A percentile compares a stretch with the other conserved stretches of the same genome.
These are phyloP conservation scores for Anastrepha ludens DNA, from an alignment of 1,140 invertebrate species.

Conservation along the genomic window DNA sequence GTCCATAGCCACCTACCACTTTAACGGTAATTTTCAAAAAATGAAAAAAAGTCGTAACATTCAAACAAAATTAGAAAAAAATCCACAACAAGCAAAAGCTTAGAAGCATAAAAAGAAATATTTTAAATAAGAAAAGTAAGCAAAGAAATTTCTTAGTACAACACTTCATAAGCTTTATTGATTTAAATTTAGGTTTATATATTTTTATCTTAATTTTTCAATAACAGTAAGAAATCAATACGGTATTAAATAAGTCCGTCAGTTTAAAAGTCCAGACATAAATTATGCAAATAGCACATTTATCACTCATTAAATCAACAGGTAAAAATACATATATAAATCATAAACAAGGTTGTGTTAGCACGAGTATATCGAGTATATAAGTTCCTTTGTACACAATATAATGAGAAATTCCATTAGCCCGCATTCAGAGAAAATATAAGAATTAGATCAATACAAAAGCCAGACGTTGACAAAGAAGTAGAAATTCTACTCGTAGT, in stretches of 20 bases:
- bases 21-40: too few species aligned
- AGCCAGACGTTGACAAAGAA: not conserved
- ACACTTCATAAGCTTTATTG: not conserved
- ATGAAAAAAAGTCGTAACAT: too few species aligned
- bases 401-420: not conserved
- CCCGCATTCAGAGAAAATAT: not conserved
- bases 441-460: not conserved
- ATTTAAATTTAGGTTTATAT: not conserved
- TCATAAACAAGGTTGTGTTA: not conserved
- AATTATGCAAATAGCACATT: not conserved
- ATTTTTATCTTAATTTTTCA: not conserved
- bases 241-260: not conserved
- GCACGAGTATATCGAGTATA: not conserved
- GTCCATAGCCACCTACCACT: too few species aligned
- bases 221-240: not conserved
- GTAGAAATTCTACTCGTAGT: not conserved
- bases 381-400: not conserved
- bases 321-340: not conserved
- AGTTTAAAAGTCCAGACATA: constrained; percentile 1
- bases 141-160: not conserved
- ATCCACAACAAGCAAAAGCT: too few species aligned
- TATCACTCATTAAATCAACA: not conserved
- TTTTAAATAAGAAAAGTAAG: not conserved
- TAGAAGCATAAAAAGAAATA: not conserved
- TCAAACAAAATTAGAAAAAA: too few species aligned